Evolutionary conservation across 2,797 vertebrate species (phyloP), one percentile per base, ranked within the genome.

Genomic region (Pampus argenteus): DNA sequence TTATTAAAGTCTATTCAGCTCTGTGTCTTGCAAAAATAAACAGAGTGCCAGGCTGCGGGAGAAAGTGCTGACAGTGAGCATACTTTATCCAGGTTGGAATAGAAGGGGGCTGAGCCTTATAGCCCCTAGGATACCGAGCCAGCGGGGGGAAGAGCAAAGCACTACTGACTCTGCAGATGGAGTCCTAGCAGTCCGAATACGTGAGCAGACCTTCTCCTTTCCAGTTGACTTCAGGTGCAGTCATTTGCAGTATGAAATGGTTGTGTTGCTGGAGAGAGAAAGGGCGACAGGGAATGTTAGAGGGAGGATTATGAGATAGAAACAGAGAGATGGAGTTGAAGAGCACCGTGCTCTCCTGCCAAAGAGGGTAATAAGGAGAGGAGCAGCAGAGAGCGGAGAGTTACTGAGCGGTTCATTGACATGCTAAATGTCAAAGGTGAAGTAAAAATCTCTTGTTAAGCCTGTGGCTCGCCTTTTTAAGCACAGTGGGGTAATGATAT

Each of bases 1-100:
- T 93, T 95, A 94, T 93, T 90, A 86, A 88, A 91, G 90, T 91
- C 93, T 89, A 93, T 95, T 94, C 94, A 95, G 88, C 89, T 88
- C 86, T 74, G 84, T 90, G 92, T 92, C 93, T 89, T 84, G 88
- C 90, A 93, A 94, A 95, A 92, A 91, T 92, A 94, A 95, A 94
- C 93, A 94, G 81, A 88, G 92, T 92, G 88, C 92, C 91, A 90
- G 86, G 88, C 90, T 87, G 85, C 83, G 66, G 73, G 60, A 81
- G 86, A 92, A 94, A 94, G 87, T 93, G 94, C 94, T 94, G 94
- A 94, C 92, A 81, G 72, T 50, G 91, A 88, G 78, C 91, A 94
- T 93, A 92, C 87, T 91, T 94, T 86, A 88, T 90, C 85, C 82
- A 88, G 87, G 89, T 93, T 87, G 81, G 90, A 89, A 93, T 78